Base-by-base conservation (phyloP, 2,797 vertebrate species). In the Pipistrellus pygmaeus region DNA sequence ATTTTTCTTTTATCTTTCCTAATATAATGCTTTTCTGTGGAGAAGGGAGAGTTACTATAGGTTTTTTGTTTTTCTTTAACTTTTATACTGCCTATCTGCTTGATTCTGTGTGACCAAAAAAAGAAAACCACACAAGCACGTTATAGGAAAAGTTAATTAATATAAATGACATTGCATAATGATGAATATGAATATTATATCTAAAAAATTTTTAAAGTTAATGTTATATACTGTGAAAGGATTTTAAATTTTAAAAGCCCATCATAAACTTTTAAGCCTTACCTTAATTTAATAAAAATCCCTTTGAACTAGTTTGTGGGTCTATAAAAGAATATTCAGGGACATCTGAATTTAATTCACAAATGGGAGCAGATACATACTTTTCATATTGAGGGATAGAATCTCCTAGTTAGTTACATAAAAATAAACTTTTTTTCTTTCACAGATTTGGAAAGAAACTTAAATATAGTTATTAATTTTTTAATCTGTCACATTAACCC, bases 391-490 rank as follows among this genome's bases (percentile, higher is more conserved):
- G 17, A 88, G 41, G 32, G 53, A n/a, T 82, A 90, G 51, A 75
- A 35, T 89, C 60, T 96, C 41, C 30, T 78, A 55, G 14, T 72
- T 85, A 60, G 5, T 68, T 83, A 32, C 3, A 78, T 90, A 92
- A 82, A 95, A 80, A 51, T n/a, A 87, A 87, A 60, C 1, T 10
- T 88, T 46, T 72, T 91, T 88, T 13, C 17, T 64, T 93, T 88
- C 46, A 12, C 71, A 91, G 9, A 90, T 88, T 96, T 91, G 51
- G 81, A 86, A 94, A 91, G 81, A 93, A 92, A 83, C 3, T 78
- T 91, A 88, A 91, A 78, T 93, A 10, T 62, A 91, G 30, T 32
- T 83, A 4, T 92, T 86, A 90, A 87, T 64, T 90, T 48, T 53
- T 93, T 10, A 81, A 25, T 73, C 46, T 10, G 25, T 90, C n/a